Percentiles rank a stretch among this genome's conserved stretches.
phyloP scores from a whole-genome alignment of 2,888 invertebrate genomes.

The Drosophila atripex region DNA sequence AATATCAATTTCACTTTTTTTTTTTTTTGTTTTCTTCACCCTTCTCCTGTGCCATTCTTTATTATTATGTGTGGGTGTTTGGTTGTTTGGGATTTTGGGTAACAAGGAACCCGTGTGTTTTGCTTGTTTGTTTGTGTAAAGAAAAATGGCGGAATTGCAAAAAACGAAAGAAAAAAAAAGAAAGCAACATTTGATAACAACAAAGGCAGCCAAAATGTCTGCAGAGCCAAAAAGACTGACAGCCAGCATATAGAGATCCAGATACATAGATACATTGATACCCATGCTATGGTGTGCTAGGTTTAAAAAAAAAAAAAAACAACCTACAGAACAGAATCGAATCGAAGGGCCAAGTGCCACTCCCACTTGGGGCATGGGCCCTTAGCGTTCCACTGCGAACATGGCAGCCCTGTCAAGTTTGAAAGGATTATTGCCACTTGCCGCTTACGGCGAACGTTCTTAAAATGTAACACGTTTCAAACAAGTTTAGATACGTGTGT shows the following conservation, averaged over 20 bases:
- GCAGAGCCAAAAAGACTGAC: slow-evolving; percentile 57
- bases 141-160: slow-evolving; percentile 48
- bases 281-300: slow-evolving; percentile 2
- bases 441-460: slow-evolving; percentile 77
- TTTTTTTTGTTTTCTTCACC: slow-evolving; percentile 2
- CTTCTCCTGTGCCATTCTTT: slow-evolving; percentile 24
- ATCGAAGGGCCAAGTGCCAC: slow-evolving; percentile 53
- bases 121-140: slow-evolving; percentile 15
- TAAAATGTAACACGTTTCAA: slow-evolving; percentile 78
- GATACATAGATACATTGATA: slow-evolving; percentile 31
- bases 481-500: slow-evolving; percentile 76
- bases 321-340: no score
- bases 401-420: slow-evolving; percentile 64
- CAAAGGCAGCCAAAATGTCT: slow-evolving; percentile 65
- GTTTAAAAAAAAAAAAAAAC: slow-evolving; percentile 1
- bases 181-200: slow-evolving; percentile 38
- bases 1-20: slow-evolving; percentile 71
- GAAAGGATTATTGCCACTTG: slow-evolving; percentile 77
- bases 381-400: slow-evolving; percentile 26
- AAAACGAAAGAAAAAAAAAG: slow-evolving; percentile 12
- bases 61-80: slow-evolving; percentile 28
- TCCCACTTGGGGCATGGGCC: slow-evolving; percentile 57
- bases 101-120: slow-evolving; percentile 4
- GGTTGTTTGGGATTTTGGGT: slow-evolving; percentile 14
- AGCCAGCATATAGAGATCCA: slow-evolving; percentile 62